Conservation (phyloP, 2,888 invertebrate genomes). For the Plebejus argus region DNA sequence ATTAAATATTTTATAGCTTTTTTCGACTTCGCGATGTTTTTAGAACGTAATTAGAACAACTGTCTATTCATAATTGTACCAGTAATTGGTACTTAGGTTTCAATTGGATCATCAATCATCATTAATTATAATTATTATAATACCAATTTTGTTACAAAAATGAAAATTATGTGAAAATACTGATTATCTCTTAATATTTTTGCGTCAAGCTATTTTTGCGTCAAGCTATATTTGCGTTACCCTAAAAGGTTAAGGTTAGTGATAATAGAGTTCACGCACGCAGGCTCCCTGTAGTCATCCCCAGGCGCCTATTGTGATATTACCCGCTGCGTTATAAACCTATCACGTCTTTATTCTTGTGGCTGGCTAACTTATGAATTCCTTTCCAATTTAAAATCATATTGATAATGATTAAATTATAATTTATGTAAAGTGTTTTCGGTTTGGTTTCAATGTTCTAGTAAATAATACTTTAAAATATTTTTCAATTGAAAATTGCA, state of each 20-base stretch:
- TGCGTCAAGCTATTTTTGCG: background rate
- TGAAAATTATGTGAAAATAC: background rate
- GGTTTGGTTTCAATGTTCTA: background rate
- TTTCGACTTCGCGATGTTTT: background rate
- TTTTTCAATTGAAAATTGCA: too few relatives aligned
- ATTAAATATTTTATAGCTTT: background rate
- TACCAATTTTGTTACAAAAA: background rate
- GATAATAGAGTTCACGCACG: constrained; percentile 75
- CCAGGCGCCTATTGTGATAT: constrained; percentile 69
- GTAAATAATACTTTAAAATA: background rate
- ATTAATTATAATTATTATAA: background rate
- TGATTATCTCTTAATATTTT: background rate
- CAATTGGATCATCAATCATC: background rate
- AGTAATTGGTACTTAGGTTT: background rate
- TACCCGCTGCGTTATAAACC: constrained; percentile 68
- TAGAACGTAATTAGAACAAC: background rate
- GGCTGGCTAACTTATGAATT: constrained; percentile 10
- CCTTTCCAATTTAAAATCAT: background rate
- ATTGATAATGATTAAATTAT: constrained; percentile 1
- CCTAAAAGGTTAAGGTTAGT: constrained; percentile 61
- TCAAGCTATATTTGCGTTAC: background rate
- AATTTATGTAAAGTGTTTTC: background rate
- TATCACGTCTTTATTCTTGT: constrained; percentile 43
- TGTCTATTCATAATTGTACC: background rate
- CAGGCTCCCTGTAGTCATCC: constrained; percentile 63